Base-by-base conservation (phyloP, 2,888 invertebrate species). In the Erebia aethiops region DNA sequence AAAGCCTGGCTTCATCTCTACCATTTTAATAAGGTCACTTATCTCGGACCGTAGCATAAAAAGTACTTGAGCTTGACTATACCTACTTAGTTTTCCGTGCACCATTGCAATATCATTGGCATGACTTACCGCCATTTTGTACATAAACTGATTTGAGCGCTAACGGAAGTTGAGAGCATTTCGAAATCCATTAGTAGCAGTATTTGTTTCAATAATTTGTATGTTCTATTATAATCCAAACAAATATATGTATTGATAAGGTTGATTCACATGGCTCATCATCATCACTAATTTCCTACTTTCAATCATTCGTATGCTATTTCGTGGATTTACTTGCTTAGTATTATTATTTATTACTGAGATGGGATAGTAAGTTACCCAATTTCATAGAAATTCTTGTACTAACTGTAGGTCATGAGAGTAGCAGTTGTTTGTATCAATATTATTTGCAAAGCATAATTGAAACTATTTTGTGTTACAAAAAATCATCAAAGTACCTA, bases 61-160 rank as follows among this genome's bases (percentile, higher is more conserved):
- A 21, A 41, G 35, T 21, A 46, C 18, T 16, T 10, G 46, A 46
- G 66, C n/a, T 66, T 54, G 5, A 2, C 13, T 35, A 16, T 13
- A 21, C 21, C 9, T n/a, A 18, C 5, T 35, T 26, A 35, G n/a
- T 52, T 41, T 26, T 9, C 26, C 16, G 54, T 18, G 18, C 54
- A 54, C 54, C 16, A 26, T 57, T 66, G 56, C 66, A 66, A 21
- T 57, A 57, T 66, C 66, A 43, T 66, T 18, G 13, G 2, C 65
- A 66, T 56, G 41, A 66, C 16, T 66, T 21, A 56, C 66, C 66
- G 66, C 66, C 66, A 66, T 66, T 66, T 66, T 66, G 66, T 66
- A n/a, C n/a, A 43, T 3, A 16, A 8, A 51, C 16, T 52, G 52
- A 52, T 54, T 54, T 10, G 18, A 4, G 16, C 10, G 4, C 11